A percentile compares a stretch with the other conserved stretches of the same genome.
Conservation (phyloP, 1,140 invertebrate species). For the Drosophila baimaii region DNA sequence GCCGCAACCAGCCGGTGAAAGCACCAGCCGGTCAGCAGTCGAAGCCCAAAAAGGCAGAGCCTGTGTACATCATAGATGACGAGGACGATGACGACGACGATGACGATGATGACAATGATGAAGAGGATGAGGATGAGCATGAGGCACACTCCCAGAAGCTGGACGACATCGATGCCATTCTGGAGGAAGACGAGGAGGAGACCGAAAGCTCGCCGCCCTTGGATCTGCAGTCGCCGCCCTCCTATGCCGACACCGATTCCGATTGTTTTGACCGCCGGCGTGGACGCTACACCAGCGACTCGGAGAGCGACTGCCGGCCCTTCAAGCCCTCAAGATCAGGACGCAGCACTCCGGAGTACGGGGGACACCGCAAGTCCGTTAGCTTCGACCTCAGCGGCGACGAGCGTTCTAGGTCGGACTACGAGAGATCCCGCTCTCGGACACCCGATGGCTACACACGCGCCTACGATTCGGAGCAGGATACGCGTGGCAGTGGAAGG, state of each 20-base stretch:
- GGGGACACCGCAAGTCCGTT: constrained; percentile 80
- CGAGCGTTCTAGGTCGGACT: constrained; percentile 78
- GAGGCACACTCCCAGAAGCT: constrained; percentile 9
- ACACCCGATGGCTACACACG: constrained; percentile 70
- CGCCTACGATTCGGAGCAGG: constrained; percentile 81
- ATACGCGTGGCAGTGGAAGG: constrained; percentile 43
- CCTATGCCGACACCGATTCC: constrained; percentile 74
- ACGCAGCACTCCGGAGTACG: constrained; percentile 74
- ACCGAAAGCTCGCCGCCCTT: constrained; percentile 56
- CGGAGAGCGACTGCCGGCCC: constrained; percentile 73
- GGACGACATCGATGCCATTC: constrained; percentile 59
- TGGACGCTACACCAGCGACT: constrained; percentile 77
- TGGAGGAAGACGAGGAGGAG: constrained; percentile 63
- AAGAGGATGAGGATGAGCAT: constrained; percentile 35
- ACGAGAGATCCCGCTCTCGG: constrained; percentile 72
- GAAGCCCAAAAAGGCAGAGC: constrained; percentile 68
- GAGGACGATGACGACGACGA: constrained; percentile 71
- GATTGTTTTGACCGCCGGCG: constrained; percentile 68
- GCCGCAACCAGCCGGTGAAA: constrained; percentile 5
- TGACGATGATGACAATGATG: constrained; percentile 60
- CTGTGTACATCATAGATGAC: constrained; percentile 79
- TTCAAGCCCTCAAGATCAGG: constrained; percentile 69
- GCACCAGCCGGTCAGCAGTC: not conserved
- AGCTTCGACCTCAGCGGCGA: constrained; percentile 84
- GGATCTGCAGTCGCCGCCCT: constrained; percentile 67